Evolutionary conservation across 2,113 vertebrate species (phyloP), one percentile per base, ranked within the genome.

Genomic region (Pluvianellus socialis): DNA sequence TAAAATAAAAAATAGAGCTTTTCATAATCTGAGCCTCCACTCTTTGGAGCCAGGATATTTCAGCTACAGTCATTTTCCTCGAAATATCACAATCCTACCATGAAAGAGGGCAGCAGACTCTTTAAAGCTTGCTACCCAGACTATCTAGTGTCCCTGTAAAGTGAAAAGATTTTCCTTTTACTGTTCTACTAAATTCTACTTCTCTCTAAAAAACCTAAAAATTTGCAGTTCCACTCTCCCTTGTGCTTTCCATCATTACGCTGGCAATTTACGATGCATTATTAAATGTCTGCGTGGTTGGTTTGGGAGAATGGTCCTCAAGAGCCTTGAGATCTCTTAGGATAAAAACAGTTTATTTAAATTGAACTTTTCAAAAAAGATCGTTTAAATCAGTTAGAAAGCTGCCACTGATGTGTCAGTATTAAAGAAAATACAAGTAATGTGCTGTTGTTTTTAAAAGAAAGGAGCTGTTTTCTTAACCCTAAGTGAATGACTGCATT

Each of bases 381-480:
- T 53, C 22, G 32, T 80, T 95, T 94, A 83, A 55, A 74, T 79
- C 52, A n/a, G 20, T 72, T 68, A 68, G 42, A 95, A 95, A 96
- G 49, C n/a, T 88, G 49, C 27, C 50, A 86, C 13, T 56, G 79
- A 47, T 2, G 1, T 11, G 33, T 35, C 52, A 55, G 42, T 2
- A 6, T 27, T n/a, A 32, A 63, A 76, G 79, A 89, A 86, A 91
- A 89, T 10, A 21, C 7, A 92, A 94, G 58, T n/a, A 42, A 80
- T 4, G 14, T 50, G 55, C 24, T 49, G 20, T 0, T 79, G 35
- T 55, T 94, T 92, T 66, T 42, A 94, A 90, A 14, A 76, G 71
- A 92, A 91, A 77, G 9, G 47, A 82, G 26, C 42, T 58, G 24
- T 71, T 96, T 90, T 70, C 71, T 76, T 87, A 95, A 87, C 18